phyloP scores from a whole-genome alignment of 2,113 vertebrate species.

The Trematocara unimaculatum region DNA sequence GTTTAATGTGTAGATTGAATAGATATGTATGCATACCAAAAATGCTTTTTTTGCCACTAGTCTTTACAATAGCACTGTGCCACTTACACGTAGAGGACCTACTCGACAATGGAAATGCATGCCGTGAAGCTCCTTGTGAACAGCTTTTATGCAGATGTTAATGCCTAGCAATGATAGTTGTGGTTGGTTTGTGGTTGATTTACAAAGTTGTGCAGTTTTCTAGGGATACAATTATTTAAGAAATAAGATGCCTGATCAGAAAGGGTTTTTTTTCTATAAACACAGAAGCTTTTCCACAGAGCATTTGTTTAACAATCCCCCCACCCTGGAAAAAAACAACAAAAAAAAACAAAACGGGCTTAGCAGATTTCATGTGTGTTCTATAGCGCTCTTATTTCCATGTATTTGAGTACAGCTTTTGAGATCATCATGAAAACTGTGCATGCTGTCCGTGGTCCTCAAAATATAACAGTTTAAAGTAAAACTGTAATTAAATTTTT shows the following conservation, averaged over 20 bases:
- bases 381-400: background rate
- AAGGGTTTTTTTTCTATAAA: background rate
- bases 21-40: background rate
- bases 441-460: background rate
- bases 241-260: background rate
- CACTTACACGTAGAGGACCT: background rate
- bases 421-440: background rate
- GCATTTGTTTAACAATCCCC: background rate
- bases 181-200: background rate
- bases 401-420: background rate
- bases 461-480: background rate
- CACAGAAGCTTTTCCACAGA: background rate
- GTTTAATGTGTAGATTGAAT: background rate
- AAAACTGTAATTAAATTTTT: background rate
- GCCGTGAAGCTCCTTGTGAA: background rate
- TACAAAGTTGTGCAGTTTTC: background rate
- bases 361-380: background rate
- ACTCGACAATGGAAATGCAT: background rate
- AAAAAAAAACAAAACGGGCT: background rate
- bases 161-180: background rate
- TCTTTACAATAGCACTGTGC: background rate
- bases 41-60: background rate
- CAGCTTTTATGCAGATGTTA: background rate
- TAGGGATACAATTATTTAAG: background rate
- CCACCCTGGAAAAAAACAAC: background rate